These are phyloP conservation scores for Sciurus niger DNA, from an alignment of 2,113 vertebrate species.

Conservation along the genomic window DNA sequence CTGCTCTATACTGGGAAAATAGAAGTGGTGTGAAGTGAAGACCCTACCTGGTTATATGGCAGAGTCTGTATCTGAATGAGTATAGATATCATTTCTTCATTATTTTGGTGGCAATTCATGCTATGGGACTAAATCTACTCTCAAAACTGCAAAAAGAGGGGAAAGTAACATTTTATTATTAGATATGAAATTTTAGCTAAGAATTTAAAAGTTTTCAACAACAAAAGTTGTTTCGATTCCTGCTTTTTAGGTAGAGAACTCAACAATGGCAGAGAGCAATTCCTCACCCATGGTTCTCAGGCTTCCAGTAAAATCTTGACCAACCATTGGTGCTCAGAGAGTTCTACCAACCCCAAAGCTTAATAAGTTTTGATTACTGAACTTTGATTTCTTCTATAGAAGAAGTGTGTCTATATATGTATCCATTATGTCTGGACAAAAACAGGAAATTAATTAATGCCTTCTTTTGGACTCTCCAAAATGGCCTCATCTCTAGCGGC, in stretches of 20 bases:
- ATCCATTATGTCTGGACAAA: not conserved
- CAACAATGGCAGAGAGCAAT: not conserved
- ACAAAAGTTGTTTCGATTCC: not conserved
- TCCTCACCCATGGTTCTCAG: not conserved
- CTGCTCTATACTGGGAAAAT: not conserved
- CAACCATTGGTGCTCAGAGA: not conserved
- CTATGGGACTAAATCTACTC: not conserved
- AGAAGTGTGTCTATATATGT: not conserved
- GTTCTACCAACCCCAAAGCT: not conserved
- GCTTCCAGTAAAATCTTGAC: not conserved
- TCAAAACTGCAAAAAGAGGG: not conserved
- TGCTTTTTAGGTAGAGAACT: not conserved
- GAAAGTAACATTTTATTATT: slow-evolving; percentile 52
- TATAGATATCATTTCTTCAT: not conserved
- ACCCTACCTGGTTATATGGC: not conserved
- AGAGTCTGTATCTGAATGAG: not conserved
- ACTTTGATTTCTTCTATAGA: not conserved
- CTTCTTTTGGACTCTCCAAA: not conserved
- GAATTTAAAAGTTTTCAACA: slow-evolving; percentile 26
- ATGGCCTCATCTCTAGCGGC: not conserved
- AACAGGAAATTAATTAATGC: not conserved
- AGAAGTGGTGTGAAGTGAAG: not conserved
- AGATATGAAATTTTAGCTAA: not conserved
- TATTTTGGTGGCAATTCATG: not conserved
- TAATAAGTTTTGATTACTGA: not conserved